phyloP scores from a whole-genome alignment of 2,797 vertebrate species.

The Anas georgica region DNA sequence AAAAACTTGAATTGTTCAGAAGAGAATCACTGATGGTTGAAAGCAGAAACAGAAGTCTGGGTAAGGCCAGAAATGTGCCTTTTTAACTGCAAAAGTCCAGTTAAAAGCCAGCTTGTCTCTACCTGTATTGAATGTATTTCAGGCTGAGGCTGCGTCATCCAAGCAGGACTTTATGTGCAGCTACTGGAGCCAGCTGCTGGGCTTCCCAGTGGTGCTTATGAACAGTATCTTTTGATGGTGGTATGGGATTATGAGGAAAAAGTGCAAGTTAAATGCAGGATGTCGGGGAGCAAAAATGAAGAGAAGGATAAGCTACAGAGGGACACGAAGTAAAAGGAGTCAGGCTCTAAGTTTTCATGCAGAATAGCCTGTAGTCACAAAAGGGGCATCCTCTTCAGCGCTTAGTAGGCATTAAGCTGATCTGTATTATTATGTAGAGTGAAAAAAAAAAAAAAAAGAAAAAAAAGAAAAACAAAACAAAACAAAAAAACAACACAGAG shows the following conservation, averaged over 20 bases:
- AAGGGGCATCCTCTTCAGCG: background rate
- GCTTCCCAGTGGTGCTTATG: background rate
- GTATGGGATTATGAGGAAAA: background rate
- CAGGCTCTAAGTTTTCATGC: background rate
- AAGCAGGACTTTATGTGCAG: background rate
- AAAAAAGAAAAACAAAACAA: no score
- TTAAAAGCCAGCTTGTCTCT: background rate
- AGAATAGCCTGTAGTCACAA: background rate
- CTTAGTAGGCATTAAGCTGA: background rate
- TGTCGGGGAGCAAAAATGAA: background rate
- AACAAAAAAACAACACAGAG: no score
- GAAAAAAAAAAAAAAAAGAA: background rate
- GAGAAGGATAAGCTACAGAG: background rate
- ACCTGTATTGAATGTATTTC: fast-evolving
- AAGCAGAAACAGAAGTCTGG: background rate
- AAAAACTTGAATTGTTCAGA: background rate
- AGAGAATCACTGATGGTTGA: fast-evolving
- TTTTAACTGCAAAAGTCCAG: fast-evolving
- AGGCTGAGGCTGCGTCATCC: background rate
- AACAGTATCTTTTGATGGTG: background rate
- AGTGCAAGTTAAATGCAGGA: background rate
- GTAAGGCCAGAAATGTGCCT: background rate
- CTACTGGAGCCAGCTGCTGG: background rate
- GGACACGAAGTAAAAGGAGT: background rate
- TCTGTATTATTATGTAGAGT: background rate